Base-by-base conservation (phyloP, 2,797 vertebrate genomes). In the Melanotaenia boesemani region DNA sequence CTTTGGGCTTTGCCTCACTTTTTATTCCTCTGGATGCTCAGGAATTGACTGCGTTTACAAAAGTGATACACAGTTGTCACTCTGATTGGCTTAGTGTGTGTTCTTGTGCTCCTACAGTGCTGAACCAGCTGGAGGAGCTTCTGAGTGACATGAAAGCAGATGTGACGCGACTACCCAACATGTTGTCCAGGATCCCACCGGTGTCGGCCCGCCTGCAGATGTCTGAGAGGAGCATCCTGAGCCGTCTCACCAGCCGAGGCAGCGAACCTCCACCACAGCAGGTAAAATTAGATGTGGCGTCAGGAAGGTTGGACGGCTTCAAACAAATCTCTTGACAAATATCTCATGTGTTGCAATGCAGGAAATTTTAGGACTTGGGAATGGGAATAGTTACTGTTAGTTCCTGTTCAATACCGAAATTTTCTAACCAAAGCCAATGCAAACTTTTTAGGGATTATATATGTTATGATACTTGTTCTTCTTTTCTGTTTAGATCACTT, bases 101-200 rank as follows among this genome's bases (percentile, higher is more conserved):
- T 58, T 57, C 2, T 20, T 12, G 0, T 66, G 71, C 60, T 78
- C 28, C 80, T n/a, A 0, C 93, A 99, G 98, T 99, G 83, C 85
- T 99, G 88, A 99, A 99, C 94, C 97, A 99, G 93, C 93, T 99
- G 41, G 98, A 99, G 92, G 98, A 99, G 84, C 95, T 99, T 81
- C 92, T 99, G 92, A 99, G 98, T 0, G 98, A 99, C 92, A 99
- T 99, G 98, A 99, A 99, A 86, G 98, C 98, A 0, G 98, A 99
- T 0, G 98, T 99, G 79, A 99, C 98, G 0, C 96, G 98, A 70
- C 91, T 99, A 91, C 98, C 98, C 74, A 98, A 97, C 93, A 98
- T 98, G 97, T 87, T 99, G 81, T 98, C 97, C 71, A 94, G 98
- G 78, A 97, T 99, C 85, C 98, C 98, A 0, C 98, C 98, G 0